Conservation (phyloP, 2,888 invertebrate species). For the Sclerodermus sp. region DNA sequence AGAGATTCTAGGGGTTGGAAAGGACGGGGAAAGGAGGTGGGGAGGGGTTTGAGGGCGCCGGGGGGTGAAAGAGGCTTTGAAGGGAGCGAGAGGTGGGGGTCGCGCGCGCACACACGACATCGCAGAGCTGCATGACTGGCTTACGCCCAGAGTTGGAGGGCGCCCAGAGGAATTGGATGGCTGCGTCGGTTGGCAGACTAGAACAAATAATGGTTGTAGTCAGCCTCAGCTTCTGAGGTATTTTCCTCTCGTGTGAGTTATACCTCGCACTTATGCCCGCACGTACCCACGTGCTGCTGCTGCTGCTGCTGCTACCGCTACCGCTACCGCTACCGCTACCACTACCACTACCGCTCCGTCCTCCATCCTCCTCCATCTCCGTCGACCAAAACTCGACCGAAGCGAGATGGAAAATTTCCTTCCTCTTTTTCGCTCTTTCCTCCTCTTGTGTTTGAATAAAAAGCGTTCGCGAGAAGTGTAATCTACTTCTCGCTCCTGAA, state of each 20-base stretch:
- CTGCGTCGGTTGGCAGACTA: conserved; percentile 34
- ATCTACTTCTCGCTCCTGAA: no score
- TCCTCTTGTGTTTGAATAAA: no score
- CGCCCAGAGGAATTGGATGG: conserved; percentile 31
- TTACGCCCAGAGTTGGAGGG: conserved; percentile 3
- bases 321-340: no score
- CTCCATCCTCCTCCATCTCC: not conserved
- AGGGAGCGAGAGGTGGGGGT: conserved; percentile 21
- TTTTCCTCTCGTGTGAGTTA: conserved; percentile 37
- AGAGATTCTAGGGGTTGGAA: conserved; percentile 17
- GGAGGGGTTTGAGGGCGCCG: conserved; percentile 18
- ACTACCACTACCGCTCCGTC: not conserved
- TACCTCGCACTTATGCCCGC: conserved; percentile 19
- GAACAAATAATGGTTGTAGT: conserved; percentile 51
- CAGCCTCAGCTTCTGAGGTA: conserved; percentile 46
- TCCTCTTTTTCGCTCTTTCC: no score
- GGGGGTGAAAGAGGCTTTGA: no score
- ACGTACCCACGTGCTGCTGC: not conserved
- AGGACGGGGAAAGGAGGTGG: conserved; percentile 14
- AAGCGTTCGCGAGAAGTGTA: no score
- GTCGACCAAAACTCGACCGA: no score
- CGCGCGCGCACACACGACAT: conserved; percentile 18
- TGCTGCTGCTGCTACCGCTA: no score
- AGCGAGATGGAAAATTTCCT: no score
- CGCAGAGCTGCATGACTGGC: conserved; percentile 4